These are phyloP conservation scores for Myotis lucifugus DNA, from an alignment of 2,113 vertebrate genomes.

Conservation along the genomic window DNA sequence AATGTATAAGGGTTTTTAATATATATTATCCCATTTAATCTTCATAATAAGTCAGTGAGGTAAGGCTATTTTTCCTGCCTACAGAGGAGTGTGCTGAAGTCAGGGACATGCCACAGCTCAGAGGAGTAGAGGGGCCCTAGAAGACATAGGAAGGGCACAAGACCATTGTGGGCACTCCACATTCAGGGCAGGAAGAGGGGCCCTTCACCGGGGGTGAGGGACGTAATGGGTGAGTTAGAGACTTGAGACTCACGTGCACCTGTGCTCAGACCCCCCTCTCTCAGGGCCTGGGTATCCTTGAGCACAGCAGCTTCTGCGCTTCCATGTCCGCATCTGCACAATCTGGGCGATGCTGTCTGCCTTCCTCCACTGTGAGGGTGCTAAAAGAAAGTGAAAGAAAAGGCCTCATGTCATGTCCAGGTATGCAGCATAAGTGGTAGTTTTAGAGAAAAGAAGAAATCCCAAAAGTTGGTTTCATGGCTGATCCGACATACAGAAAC, in stretches of 20 bases:
- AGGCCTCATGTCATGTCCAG: background rate
- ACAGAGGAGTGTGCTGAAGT: background rate
- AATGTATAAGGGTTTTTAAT: background rate
- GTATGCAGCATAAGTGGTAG: background rate
- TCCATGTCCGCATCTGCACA: background rate
- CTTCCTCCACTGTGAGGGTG: background rate
- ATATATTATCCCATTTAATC: background rate
- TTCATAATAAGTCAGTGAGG: background rate
- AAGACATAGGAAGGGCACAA: background rate
- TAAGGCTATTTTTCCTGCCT: background rate
- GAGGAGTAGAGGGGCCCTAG: background rate
- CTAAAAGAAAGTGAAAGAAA: background rate
- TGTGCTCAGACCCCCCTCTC: background rate
- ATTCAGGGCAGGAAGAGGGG: background rate
- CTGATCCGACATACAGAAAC: background rate
- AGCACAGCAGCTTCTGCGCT: background rate
- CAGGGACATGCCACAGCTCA: background rate
- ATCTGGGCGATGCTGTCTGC: background rate
- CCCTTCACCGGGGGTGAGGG: too few species aligned
- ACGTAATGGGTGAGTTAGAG: background rate
- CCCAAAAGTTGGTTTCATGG: background rate
- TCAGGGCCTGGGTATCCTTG: background rate
- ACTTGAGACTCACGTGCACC: rapidly evolving
- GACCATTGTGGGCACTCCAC: rapidly evolving
- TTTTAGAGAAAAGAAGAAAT: background rate